Conservation (phyloP, 2,888 invertebrate genomes). For the Calliopum simillimum region DNA sequence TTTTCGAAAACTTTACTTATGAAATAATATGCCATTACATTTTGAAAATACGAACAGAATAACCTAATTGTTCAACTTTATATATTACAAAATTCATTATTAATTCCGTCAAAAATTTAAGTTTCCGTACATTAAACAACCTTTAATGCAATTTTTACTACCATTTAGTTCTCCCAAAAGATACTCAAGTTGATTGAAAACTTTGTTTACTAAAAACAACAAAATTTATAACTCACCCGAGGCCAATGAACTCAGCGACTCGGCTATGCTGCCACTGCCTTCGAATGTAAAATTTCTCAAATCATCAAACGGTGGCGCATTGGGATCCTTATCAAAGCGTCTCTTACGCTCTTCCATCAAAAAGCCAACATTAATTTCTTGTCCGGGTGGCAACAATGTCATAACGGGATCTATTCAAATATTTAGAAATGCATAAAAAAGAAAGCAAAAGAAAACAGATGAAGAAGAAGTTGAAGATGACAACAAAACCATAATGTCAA, state of each 20-base stretch:
- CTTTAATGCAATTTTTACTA: too few relatives aligned
- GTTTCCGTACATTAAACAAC: too few relatives aligned
- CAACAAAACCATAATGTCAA: constrained; percentile 25
- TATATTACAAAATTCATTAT: too few relatives aligned
- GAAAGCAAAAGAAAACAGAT: constrained; percentile 18
- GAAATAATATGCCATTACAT: too few relatives aligned
- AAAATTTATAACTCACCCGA: constrained; percentile 75
- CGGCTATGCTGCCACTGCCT: constrained; percentile 97
- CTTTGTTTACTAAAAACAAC: not conserved
- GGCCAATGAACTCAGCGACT: constrained; percentile 94
- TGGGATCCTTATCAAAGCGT: constrained; percentile 95
- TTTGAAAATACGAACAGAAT: too few relatives aligned
- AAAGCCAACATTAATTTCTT: constrained; percentile 91
- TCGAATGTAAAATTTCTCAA: constrained; percentile 99
- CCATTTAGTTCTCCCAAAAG: too few relatives aligned
- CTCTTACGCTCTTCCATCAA: constrained; percentile 97
- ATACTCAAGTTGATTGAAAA: too few relatives aligned
- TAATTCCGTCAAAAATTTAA: too few relatives aligned
- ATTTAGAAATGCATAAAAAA: constrained; percentile 23
- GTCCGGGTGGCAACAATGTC: constrained; percentile 67
- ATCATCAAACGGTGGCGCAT: constrained; percentile 98
- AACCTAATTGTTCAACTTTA: too few relatives aligned
- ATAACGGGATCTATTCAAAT: constrained; percentile 73
- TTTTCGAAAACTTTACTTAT: too few relatives aligned
- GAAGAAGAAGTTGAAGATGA: constrained; percentile 3